Evolutionary conservation across 2,888 invertebrate species (phyloP).

Genomic region (Dolichopus griseipennis): DNA sequence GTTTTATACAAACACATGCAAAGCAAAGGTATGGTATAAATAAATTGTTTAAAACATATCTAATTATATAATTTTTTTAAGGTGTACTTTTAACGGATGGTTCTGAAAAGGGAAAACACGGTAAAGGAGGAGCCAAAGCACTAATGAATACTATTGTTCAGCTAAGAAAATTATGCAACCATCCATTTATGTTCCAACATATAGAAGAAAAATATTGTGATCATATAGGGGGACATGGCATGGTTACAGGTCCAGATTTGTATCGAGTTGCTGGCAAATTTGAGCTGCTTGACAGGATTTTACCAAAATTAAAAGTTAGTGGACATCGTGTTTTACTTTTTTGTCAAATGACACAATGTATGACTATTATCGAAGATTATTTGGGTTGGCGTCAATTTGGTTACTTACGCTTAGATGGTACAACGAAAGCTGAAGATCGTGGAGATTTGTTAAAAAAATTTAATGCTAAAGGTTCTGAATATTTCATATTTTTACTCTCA

Average conservation of each 20-base stretch:
- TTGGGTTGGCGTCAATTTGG: slow-evolving; percentile 80
- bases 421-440: slow-evolving; percentile 96
- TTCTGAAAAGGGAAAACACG: slow-evolving; percentile 89
- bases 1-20: slow-evolving; percentile 98
- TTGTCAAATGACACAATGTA: slow-evolving; percentile 99
- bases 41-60: not conserved
- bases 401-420: slow-evolving; percentile 92
- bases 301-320: slow-evolving; percentile 88
- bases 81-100: slow-evolving; percentile 89
- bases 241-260: slow-evolving; percentile 70
- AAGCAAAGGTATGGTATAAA: slow-evolving; percentile 55
- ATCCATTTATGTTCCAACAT: slow-evolving; percentile 99
- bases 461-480: slow-evolving; percentile 80
- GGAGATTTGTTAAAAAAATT: slow-evolving; percentile 88
- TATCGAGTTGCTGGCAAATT: slow-evolving; percentile 95
- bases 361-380: slow-evolving; percentile 99
- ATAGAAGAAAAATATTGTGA: slow-evolving; percentile 97
- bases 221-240: slow-evolving; percentile 72
- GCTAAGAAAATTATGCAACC: slow-evolving; percentile 95
- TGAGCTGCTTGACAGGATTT: slow-evolving; percentile 90
- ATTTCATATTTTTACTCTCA: slow-evolving; percentile 91
- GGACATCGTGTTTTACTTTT: slow-evolving; percentile 95
- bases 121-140: slow-evolving; percentile 90
- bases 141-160: slow-evolving; percentile 99
- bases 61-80: not conserved